Evolutionary conservation across 2,113 vertebrate genomes (phyloP), one percentile per base, ranked within the genome.

Genomic region (Equus quagga): DNA sequence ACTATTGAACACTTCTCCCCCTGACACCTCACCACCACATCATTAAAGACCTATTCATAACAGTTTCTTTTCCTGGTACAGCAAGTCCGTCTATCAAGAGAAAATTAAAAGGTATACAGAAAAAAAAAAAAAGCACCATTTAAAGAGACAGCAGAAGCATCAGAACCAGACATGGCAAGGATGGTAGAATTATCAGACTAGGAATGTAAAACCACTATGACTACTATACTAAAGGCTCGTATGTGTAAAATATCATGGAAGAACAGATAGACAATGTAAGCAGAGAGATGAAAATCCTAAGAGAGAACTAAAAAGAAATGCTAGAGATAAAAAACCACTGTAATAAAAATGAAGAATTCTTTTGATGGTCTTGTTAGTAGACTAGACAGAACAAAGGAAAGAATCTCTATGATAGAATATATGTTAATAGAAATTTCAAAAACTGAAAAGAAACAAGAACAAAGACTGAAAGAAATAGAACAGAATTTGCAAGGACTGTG

Each of bases 11-110:
- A 19, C 21, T 28, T 78, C 2, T 33, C 46, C 58, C 73, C 33
- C 4, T 0, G 3, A 36, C 19, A 51, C 0, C 13, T 65, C 8
- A 0, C 23, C 17, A 78, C 58, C 24, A 36, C 10, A 2, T 51
- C 28, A 65, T 18, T 65, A 78, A 49, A 65, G 10, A 24, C 15
- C 58, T 31, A 65, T 19, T 51, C 28, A 41, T 10, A 51, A 18
- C 9, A 51, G 44, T 89, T 51, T 6, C 31, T 51, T 78, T 36
- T 51, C 33, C 28, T 62, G 58, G 21, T 76, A 49, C 72, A 75
- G 26, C 17, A 89, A 46, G n/a, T 51, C 58, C 64, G 21, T 31
- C 41, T 78, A 36, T 51, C 41, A 49, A 78, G 31, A 64, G 65
- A 64, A 89, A 51, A 64, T 28, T 88, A 73, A 18, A 51, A 65